Percentiles rank a stretch among this genome's conserved stretches.
phyloP scores from a whole-genome alignment of 1,140 invertebrate species.

The Stratiolaelaps scimitus region DNA sequence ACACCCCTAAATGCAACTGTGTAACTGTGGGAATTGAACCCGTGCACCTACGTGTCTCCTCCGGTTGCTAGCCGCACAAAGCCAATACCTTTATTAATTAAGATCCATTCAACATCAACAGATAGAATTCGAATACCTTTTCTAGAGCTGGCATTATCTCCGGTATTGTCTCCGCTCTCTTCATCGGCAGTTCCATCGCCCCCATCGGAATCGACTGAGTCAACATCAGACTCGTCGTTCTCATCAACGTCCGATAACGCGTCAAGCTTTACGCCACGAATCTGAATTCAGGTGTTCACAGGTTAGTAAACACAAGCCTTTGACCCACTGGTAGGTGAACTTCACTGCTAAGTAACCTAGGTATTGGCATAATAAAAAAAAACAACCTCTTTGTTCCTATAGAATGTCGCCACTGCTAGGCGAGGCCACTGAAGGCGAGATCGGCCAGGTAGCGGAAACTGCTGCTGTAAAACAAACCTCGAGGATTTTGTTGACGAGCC shows the following conservation, averaged over 20 bases:
- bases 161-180: background rate
- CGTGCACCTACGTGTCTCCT: too few relatives aligned
- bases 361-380: background rate
- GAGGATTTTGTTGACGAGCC: background rate
- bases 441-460: too few relatives aligned
- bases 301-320: background rate
- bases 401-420: too few relatives aligned
- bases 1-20: too few relatives aligned
- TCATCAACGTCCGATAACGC: constrained; percentile 10
- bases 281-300: background rate
- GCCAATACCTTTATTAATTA: too few relatives aligned
- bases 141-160: background rate
- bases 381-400: background rate
- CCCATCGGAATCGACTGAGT: background rate
- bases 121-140: too few relatives aligned
- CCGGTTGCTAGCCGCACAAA: too few relatives aligned
- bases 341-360: background rate
- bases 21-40: too few relatives aligned
- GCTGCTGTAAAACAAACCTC: background rate
- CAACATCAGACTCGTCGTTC: constrained; percentile 8
- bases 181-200: background rate
- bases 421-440: too few relatives aligned
- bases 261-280: background rate
- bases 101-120: too few relatives aligned
- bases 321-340: background rate